Evolutionary conservation across 2,797 vertebrate genomes (phyloP), one percentile per base, ranked within the genome.

Genomic region (Hoplostethus atlanticus): DNA sequence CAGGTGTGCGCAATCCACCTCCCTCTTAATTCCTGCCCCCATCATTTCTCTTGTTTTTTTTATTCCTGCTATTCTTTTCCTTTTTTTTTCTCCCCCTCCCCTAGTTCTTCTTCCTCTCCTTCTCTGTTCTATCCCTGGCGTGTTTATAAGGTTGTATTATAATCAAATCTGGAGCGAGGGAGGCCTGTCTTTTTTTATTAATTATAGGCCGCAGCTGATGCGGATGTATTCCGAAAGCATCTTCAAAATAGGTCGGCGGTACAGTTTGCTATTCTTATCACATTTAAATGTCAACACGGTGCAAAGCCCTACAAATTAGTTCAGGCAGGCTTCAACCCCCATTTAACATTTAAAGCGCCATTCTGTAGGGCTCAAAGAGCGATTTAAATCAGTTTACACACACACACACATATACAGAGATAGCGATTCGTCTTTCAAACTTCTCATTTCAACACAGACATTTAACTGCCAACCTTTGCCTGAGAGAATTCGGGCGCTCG

Each of bases 1-100:
- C 97, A 99, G 97, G 98, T 99, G 98, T 97, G 97, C 96, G 95
- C 96, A 96, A 96, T 96, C 96, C 96, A 96, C 96, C 96, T 97
- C 95, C 95, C 96, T 95, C 94, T 96, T 97, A 97, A 96, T 97
- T 97, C 96, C 94, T 97, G 96, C 95, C 96, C 96, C 95, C 96
- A 96, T 96, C 96, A 93, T 94, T 92, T 93, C 91, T 91, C 93
- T 93, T 91, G 84, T 91, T 21, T 21, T 21, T 89, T 90, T 90
- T 91, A 84, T 84, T 90, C 88, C 95, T 94, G 94, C 95, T 95
- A 94, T 95, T 88, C 77, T 79, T 84, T 76, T 31, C 16, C 21
- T 76, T 84, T 83, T 75, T 21, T 21, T 21, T 79, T 82, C 79
- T 79, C 75, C 94, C 93, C 95, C 83, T 81, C 73, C 83, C 84